Evolutionary conservation across 1,140 invertebrate genomes (phyloP).

Genomic region (Hylyphantes graminicola): DNA sequence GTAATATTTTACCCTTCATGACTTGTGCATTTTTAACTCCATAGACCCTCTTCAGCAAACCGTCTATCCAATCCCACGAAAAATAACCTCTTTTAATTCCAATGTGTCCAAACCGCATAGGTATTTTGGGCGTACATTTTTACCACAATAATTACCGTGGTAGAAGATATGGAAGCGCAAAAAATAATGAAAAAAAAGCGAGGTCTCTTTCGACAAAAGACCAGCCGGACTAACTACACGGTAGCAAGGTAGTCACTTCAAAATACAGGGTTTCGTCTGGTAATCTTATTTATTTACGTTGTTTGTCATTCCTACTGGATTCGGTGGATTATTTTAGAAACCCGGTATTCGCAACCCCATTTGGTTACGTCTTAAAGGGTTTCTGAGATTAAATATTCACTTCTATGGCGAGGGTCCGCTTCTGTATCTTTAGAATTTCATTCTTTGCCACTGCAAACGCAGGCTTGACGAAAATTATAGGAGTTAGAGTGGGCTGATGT

Average conservation of each 20-base stretch:
- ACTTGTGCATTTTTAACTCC: too few species aligned
- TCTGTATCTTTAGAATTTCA: background rate
- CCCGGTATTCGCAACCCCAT: too few species aligned
- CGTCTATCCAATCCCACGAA: background rate
- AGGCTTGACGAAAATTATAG: conserved; percentile 46
- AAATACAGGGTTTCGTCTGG: conserved; percentile 30
- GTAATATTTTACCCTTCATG: too few species aligned
- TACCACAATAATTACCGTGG: conserved; percentile 24
- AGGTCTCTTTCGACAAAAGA: background rate
- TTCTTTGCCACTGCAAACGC: background rate
- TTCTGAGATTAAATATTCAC: too few species aligned
- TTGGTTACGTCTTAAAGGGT: too few species aligned
- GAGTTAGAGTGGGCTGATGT: conserved; percentile 26
- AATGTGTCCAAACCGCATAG: background rate
- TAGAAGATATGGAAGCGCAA: too few species aligned
- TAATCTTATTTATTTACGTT: conserved; percentile 37
- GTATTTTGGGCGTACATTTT: conserved; percentile 47
- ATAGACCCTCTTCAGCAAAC: background rate
- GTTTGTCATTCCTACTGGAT: background rate
- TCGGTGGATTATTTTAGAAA: too few species aligned
- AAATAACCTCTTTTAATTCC: conserved; percentile 21
- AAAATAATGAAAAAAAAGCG: too few species aligned
- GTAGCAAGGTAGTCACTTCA: conserved; percentile 28
- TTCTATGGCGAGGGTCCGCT: too few species aligned
- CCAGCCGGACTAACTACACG: conserved; percentile 10